Base-by-base conservation (phyloP, 2,797 vertebrate species). In the Merluccius polli region DNA sequence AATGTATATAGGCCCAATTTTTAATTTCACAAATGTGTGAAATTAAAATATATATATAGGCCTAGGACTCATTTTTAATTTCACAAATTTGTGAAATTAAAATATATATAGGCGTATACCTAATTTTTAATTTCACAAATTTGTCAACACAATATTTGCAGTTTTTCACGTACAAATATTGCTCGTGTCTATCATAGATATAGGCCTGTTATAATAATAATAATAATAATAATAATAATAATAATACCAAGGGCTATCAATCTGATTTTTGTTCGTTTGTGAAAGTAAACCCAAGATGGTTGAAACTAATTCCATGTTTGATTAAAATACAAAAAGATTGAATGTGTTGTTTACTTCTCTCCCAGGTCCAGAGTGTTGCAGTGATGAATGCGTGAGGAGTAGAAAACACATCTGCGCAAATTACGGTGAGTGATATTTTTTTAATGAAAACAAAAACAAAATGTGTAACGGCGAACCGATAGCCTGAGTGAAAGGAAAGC, bases 401-500 rank as follows among this genome's bases (percentile, higher is more conserved):
- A 91, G 80, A 81, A 86, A 81, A 89, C 71, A 90, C 78, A 85
- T 83, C 86, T 87, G 80, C 86, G 80, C 86, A 90, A 69, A 87
- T 90, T 89, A 88, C 82, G 92, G 94, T 95, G 92, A 93, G 94
- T 92, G 89, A 85, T 81, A 78, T 79, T 88, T 84, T 78, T 88
- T 88, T 87, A 85, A 88, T 85, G 81, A 82, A 87, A 71, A 73
- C 65, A 82, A 67, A 78, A 76, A 77, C 79, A 77, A 83, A 76
- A 75, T 74, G 77, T 84, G 78, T 29, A 78, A 76, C 73, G 82
- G 82, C 84, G 84, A 85, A 90, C 86, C 81, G 86, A 83, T 70
- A 4, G 11, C 59, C 59, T 16, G 1, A 65, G 7, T 12, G 59
- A 65, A 65, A 65, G 59, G 11, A 10, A 65, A 5, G n/a, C 59